Conservation (phyloP, 2,797 vertebrate species). For the Labeo calbasu region DNA sequence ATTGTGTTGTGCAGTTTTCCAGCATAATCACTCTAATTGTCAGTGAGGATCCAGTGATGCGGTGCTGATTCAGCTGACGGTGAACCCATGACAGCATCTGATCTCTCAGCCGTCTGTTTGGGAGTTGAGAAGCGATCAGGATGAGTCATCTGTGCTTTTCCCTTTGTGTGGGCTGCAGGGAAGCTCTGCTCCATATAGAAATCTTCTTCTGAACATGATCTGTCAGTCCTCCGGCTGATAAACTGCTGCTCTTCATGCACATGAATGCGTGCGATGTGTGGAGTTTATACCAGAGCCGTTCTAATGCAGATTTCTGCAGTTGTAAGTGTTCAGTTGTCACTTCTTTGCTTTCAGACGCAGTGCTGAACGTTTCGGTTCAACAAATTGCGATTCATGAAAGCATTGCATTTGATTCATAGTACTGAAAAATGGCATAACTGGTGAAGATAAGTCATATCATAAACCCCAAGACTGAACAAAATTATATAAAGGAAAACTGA, state of each 20-base stretch:
- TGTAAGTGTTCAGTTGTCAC: neutral
- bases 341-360: neutral
- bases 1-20: neutral
- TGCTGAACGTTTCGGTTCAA: neutral
- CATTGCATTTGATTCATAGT: neutral
- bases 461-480: neutral
- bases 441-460: neutral
- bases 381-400: neutral
- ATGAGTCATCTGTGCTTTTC: neutral
- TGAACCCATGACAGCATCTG: neutral
- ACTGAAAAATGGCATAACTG: neutral
- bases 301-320: neutral
- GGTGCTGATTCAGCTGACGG: constrained; percentile 7
- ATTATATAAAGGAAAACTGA: too few species aligned
- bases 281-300: neutral
- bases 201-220: neutral
- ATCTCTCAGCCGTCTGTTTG: neutral
- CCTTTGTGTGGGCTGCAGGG: constrained; percentile 7
- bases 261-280: neutral
- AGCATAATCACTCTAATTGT: neutral
- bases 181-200: constrained; percentile 15
- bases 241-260: neutral
- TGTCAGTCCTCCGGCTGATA: neutral
- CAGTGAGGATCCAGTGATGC: neutral
- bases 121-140: neutral